Base-by-base conservation (phyloP, 1,140 invertebrate species). In the Heliconius nattereri region DNA sequence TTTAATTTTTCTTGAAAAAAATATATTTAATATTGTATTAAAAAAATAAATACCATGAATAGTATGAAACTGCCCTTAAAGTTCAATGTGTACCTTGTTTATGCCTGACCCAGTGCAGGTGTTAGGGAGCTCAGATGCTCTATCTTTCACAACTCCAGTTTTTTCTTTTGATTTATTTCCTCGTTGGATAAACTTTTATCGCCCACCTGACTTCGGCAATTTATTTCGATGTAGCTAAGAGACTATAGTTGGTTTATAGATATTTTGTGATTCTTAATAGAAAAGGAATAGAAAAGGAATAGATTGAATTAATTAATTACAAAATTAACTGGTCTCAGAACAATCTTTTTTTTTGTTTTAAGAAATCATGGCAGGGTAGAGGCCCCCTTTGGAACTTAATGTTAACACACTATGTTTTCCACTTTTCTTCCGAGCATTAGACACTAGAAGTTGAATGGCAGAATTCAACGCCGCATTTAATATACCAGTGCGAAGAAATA, bases 81-180 rank as follows among this genome's bases (percentile, higher is more conserved):
- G 11, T 26, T 66, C 23, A 66, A 66, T 66, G 60, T 66, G 26
- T 66, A 29, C 13, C 11, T 66, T 66, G 60, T 66, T 66, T 66
- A 66, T 29, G 23, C 23, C 60, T 66, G 13, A 66, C 23, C 23
- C 60, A 66, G 60, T 66, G 23, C 60, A 66, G 60, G 60, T 66
- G 40, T 52, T 49, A 26, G 13, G 9, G 16, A 49, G 49, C 37
- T 74, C 45, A 54, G 73, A 32, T 20, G 49, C 49, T 74, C 19
- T 52, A 49, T 74, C 49, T 54, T 74, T 74, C 23, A 29, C 40
- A 54, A 74, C 23, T 74, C 49, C 13, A 23, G 45, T 74, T 52
- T 49, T 74, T 74, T 74, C 60, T 13, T 29, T 52, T 74, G 73
- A 54, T 74, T 52, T 29, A 74, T 54, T 29, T 74, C 13, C 26